These are phyloP conservation scores for Heteropelma amictum DNA, from an alignment of 2,888 invertebrate species.

Conservation along the genomic window DNA sequence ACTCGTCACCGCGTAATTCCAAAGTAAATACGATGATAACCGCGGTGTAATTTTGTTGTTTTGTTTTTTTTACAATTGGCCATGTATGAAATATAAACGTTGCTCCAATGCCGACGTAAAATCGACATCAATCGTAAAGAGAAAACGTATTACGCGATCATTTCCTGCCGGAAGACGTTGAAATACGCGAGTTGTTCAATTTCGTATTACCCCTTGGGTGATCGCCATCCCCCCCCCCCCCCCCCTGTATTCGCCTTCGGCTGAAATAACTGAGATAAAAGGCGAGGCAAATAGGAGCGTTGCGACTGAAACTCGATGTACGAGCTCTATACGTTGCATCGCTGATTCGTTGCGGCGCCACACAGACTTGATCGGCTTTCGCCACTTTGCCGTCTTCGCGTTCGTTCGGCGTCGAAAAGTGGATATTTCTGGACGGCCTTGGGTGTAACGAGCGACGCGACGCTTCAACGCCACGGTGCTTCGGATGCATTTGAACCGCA, in stretches of 20 bases:
- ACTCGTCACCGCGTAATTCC: no score
- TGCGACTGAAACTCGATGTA: background rate
- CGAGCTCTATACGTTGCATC: conserved; percentile 25
- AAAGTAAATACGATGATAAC: no score
- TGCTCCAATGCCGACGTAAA: no score
- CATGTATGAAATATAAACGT: no score
- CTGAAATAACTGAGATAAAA: conserved; percentile 6
- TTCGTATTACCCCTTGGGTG: background rate
- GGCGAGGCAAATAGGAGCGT: background rate
- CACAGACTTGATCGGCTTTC: conserved; percentile 52
- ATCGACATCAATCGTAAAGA: background rate
- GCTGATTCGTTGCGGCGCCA: conserved; percentile 50
- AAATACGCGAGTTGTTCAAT: background rate
- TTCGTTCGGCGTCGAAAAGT: conserved; percentile 56
- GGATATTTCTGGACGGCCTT: conserved; percentile 60
- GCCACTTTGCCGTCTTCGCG: conserved; percentile 55
- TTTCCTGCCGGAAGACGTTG: background rate
- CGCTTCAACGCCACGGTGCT: conserved; percentile 47
- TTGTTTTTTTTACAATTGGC: no score
- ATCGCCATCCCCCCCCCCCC: background rate
- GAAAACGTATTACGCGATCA: background rate
- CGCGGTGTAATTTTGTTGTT: no score
- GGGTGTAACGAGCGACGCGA: conserved; percentile 59
- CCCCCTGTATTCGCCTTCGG: background rate
- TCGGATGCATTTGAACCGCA: conserved; percentile 30